Evolutionary conservation across 2,888 invertebrate genomes (phyloP).

Genomic region (Yponomeuta malinellus): DNA sequence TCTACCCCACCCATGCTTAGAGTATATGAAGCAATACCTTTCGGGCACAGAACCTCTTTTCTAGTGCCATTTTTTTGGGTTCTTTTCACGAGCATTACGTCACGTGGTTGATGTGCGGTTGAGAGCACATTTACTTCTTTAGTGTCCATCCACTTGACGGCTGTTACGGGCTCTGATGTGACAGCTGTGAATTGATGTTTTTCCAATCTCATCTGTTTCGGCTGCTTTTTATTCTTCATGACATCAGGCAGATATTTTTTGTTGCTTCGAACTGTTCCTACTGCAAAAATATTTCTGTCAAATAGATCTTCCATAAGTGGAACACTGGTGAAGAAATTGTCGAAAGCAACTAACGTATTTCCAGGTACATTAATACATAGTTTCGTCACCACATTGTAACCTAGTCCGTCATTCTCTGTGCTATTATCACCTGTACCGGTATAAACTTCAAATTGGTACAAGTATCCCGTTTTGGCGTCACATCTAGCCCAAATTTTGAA

Average conservation of each 20-base stretch:
- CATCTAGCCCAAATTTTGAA: conserved; percentile 19
- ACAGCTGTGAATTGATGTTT: conserved; percentile 31
- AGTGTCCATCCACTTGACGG: conserved; percentile 24
- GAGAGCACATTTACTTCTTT: conserved; percentile 26
- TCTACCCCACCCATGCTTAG: conserved; percentile 36
- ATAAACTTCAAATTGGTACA: conserved; percentile 26
- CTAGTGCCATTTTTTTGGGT: conserved; percentile 36
- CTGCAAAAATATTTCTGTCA: conserved; percentile 27
- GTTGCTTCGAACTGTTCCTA: conserved; percentile 30
- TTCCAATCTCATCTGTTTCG: conserved; percentile 26
- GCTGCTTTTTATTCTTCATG: conserved; percentile 25
- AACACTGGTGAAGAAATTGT: conserved; percentile 17
- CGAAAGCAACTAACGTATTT: conserved; percentile 16
- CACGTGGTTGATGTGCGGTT: conserved; percentile 28
- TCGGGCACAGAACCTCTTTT: conserved; percentile 30
- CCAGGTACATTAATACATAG: conserved; percentile 14
- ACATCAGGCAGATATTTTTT: conserved; percentile 29
- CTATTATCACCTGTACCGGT: conserved; percentile 27
- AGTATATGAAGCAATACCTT: conserved; percentile 33
- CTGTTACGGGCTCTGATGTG: conserved; percentile 24
- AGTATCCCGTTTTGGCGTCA: conserved; percentile 17
- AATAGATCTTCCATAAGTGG: conserved; percentile 24
- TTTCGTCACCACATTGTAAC: conserved; percentile 24
- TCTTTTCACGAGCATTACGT: conserved; percentile 25
- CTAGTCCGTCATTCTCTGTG: conserved; percentile 25